Base-by-base conservation (phyloP, 2,797 vertebrate genomes). In the Alectoris magna region DNA sequence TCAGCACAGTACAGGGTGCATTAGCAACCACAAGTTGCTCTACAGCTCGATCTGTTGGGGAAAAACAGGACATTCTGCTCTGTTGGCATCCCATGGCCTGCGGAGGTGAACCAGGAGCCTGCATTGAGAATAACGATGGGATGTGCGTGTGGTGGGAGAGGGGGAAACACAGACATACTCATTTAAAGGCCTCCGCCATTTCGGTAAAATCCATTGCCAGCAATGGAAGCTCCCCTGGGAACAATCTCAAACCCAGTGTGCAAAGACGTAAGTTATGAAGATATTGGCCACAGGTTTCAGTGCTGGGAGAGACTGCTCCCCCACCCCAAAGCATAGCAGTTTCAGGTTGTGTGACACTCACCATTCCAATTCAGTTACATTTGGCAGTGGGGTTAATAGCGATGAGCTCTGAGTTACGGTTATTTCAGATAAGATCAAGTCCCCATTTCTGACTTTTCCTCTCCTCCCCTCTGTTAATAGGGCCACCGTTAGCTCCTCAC, bases 181-280 rank as follows among this genome's bases (percentile, higher is more conserved):
- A 27, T 4, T 29, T 2, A 34, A 53, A 18, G 68, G 84, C 84
- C 62, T 13, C 67, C 19, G 71, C 86, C 49, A 1, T 31, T n/a
- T 44, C 56, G 15, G 87, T 53, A 21, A 46, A 23, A 0, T 76
- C 96, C 92, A 94, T 77, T 82, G 95, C 95, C 96, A 92, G 95
- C 97, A 95, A 95, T 71, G 90, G 94, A 87, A n/a, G 27, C 53
- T 46, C 64, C 88, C 68, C 31, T 22, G 49, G 83, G 72, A 34
- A 4, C 36, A 10, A 11, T 29, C 26, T 6, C 72, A 46, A 49
- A 44, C 6, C 44, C 88, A 18, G 58, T 2, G 64, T 79, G 87
- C 88, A 58, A 66, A 63, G 39, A 12, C 24, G 7, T 9, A 5
- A 14, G n/a, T 15, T 6, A 10, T 2, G 11, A 72, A 63, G 59